Conservation (phyloP, 2,888 invertebrate species). For the Cheilosia vulpina region DNA sequence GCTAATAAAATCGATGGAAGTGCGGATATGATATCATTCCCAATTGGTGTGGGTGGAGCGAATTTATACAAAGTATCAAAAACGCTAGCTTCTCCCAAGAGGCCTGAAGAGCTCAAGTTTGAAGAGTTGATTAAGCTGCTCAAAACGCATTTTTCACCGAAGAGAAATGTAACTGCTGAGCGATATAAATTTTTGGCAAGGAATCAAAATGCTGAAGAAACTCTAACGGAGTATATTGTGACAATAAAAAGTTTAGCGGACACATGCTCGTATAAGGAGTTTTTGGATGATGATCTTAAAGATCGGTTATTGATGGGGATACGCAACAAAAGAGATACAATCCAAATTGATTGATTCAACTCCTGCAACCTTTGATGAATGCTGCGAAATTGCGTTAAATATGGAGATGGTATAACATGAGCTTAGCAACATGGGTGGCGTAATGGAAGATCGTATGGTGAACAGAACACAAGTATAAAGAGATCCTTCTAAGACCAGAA, state of each 20-base stretch:
- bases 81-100: not conserved
- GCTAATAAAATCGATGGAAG: slow-evolving; percentile 1
- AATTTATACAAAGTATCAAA: slow-evolving; percentile 19
- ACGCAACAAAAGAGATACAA: slow-evolving; percentile 6
- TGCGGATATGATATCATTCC: slow-evolving; percentile 11
- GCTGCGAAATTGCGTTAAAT: slow-evolving; percentile 20
- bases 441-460: not conserved
- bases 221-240: not conserved
- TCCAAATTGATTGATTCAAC: slow-evolving; percentile 14
- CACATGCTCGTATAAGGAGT: slow-evolving; percentile 1
- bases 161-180: slow-evolving; percentile 3
- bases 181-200: not conserved
- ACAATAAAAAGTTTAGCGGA: not conserved
- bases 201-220: slow-evolving; percentile 1
- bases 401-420: slow-evolving; percentile 23
- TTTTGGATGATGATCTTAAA: slow-evolving; percentile 9
- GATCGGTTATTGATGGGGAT: slow-evolving; percentile 27
- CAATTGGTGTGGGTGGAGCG: not conserved
- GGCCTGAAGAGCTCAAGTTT: not conserved
- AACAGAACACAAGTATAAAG: not conserved
- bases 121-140: not conserved
- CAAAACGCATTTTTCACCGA: not conserved
- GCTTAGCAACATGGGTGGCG: not conserved
- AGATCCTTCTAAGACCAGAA: no score
- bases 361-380: slow-evolving; percentile 11